Evolutionary conservation across 2,888 invertebrate species (phyloP), one percentile per base, ranked within the genome.

Genomic region (Drosophila mulleri): DNA sequence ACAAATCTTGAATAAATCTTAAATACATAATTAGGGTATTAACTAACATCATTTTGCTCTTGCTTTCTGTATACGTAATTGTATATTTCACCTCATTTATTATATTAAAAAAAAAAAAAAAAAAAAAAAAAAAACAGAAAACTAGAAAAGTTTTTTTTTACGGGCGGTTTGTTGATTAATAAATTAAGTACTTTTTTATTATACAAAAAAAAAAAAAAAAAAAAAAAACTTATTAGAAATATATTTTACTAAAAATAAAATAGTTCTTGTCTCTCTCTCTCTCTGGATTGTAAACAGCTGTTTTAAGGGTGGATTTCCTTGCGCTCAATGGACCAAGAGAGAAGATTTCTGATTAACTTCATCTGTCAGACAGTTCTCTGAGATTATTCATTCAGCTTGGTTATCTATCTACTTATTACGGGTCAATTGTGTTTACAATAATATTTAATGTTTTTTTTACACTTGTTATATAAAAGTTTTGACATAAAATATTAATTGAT

Each of bases 381-480:
- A 53, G 53, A 47, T 45, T 62, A 52, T 52, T 52, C 52, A 50
- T 50, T 39, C 59, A 53, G 35, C 39, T 63, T 52, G 45, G 45
- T 63, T 63, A 56, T 56, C 54, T 53, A 50, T 37, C 12, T 44
- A 32, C 41, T 48, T 59, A 39, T 57, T 44, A 44, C 61, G 63
- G 44, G 66, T 39, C 52, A 47, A 39, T 63, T 65, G 53, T 66
- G 52, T 39, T 66, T 63, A 53, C 45, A 63, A 45, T 52, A 52
- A 63, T 45, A 29, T 39, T 52, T 7, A 61, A 52, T n/a, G 18
- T 14, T 29, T 39, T 32, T 52, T 45, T 39, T 39, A 53, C n/a
- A 53, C n/a, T 32, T 45, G 39, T 63, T 63, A 66, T 45, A 63
- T 66, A 66, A 63, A 29, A 50, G 0, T 50, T 18, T 50, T 50